Evolutionary conservation across 2,888 invertebrate species (phyloP), one percentile per base, ranked within the genome.

Genomic region (Dryocosmus kuriphilus): DNA sequence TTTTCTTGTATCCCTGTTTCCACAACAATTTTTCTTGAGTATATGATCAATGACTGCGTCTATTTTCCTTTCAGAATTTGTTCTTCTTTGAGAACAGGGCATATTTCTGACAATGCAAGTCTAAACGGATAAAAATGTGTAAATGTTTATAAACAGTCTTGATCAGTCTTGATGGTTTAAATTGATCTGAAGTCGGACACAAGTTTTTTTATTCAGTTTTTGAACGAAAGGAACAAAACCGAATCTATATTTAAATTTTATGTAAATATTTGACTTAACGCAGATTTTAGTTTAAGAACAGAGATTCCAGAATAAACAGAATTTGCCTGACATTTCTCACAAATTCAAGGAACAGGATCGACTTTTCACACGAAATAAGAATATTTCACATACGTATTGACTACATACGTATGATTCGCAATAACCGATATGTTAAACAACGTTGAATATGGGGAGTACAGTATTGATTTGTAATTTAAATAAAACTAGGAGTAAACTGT

Each of bases 11-110:
- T 22, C n/a, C 46, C 27, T 30, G 27, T 14, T 41, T 14, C 79
- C 76, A 3, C 38, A 38, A 11, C 27, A 11, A 74, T 82, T 77
- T 32, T 77, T 79, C 38, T 30, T 67, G 1, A 80, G 46, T 11
- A 82, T 77, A 1, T n/a, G 1, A 46, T 82, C 82, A 67, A 82
- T 75, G 8, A 63, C 46, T 22, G 57, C 27, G 71, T 82, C 75
- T 24, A 82, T 67, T 51, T 81, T 75, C 2, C 74, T 79, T 19
- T 76, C 75, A 14, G 57, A 57, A 19, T 30, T 24, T 32, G 30
- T 65, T 9, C 41, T 67, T 3, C n/a, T 22, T 14, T 74, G 30
- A 27, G 11, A 30, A 75, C 74, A 82, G 79, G 76, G 79, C 82
- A 80, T 82, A 63, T 71, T 81, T 30, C 62, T 14, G 24, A 24